phyloP scores from a whole-genome alignment of 2,888 invertebrate genomes.

The Himalopsyche kuldschensis region DNA sequence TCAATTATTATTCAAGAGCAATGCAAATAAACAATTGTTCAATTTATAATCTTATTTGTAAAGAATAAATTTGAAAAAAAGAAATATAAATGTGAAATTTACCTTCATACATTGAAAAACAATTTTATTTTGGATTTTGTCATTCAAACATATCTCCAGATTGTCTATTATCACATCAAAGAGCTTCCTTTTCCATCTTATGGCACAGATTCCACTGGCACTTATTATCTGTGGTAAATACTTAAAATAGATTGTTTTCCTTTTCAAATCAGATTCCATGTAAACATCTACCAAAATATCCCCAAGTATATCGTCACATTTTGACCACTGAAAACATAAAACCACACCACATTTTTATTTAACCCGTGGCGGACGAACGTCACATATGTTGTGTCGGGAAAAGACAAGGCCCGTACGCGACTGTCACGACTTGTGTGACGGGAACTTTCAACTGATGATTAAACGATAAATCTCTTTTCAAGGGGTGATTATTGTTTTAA shows the following conservation, averaged over 20 bases:
- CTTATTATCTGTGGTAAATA: conserved; percentile 23
- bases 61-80: too few species aligned
- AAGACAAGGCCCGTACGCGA: too few species aligned
- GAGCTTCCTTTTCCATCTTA: conserved; percentile 34
- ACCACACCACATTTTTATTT: not conserved
- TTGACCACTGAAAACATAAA: conserved; percentile 29
- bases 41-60: too few species aligned
- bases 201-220: conserved; percentile 23
- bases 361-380: too few species aligned
- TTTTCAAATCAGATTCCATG: conserved; percentile 17
- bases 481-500: too few species aligned
- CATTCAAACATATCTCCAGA: conserved; percentile 29
- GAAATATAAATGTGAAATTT: not conserved
- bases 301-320: conserved; percentile 35
- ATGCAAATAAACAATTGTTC: too few species aligned
- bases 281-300: conserved; percentile 18
- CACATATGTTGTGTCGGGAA: too few species aligned
- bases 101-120: conserved; percentile 14
- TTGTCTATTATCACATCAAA: conserved; percentile 18
- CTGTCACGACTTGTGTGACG: too few species aligned
- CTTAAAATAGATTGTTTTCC: conserved; percentile 28
- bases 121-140: not conserved
- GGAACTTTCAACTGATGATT: too few species aligned
- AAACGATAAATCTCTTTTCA: too few species aligned
- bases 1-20: too few species aligned